Base-by-base conservation (phyloP, 2,888 invertebrate genomes). In the Drosophila nr. perissopoda region DNA sequence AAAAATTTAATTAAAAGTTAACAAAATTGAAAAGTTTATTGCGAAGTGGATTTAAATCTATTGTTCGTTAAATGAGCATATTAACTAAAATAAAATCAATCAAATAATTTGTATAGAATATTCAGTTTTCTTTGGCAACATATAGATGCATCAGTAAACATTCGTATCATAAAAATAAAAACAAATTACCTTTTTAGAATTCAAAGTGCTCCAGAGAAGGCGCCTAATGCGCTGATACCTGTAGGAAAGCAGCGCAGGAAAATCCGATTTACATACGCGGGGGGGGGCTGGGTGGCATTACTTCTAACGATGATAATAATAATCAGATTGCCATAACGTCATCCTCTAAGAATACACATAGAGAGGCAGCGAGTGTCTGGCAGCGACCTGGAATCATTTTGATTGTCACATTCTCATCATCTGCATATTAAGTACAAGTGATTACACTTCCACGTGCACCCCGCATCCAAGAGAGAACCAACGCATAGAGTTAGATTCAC, bases 321-420 rank as follows among this genome's bases (percentile, higher is more conserved):
- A 85, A 89, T 85, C 84, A 79, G 84, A 88, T 84, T 81, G 75
- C 56, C 86, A 84, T 84, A 88, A 85, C 74, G 65, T 62, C 78
- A 74, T 72, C 73, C 70, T 42, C 52, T 34, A 42, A 51, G 34
- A 57, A 48, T 40, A 33, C 34, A 46, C 21, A 57, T 25, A n/a
- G 34, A 42, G 42, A 31, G 21, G 18, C 34, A 34, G 29, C 31
- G 53, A 31, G 56, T 65, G 52, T 54, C 48, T 63, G n/a, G 21
- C 69, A 75, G 74, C 84, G 82, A 82, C 84, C 77, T 85, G 85
- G 85, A 89, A 89, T 87, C 85, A 80, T 82, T 87, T 89, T 89
- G 85, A 85, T 85, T 85, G 89, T 89, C 88, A 85, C 85, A 89
- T 87, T 89, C 88, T 85, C 85, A 89, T 87, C 85, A 85, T 85